A percentile compares a stretch with the other conserved stretches of the same genome.
Conservation (phyloP, 1,140 invertebrate species). For the Bicyclus anynana region DNA sequence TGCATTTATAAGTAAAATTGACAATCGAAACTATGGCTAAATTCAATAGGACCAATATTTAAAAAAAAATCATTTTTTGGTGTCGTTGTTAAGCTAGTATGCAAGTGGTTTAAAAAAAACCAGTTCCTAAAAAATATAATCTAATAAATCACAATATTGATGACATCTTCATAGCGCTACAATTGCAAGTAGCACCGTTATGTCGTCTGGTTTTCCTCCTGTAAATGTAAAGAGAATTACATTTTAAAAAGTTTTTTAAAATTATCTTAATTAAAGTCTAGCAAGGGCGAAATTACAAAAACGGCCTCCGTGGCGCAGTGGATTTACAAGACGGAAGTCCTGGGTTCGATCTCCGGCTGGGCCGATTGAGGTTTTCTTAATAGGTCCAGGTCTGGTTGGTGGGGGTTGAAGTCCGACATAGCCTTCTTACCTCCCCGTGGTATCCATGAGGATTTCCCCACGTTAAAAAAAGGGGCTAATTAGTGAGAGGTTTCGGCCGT, state of each 20-base stretch:
- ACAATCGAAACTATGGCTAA: not conserved
- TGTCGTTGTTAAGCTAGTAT: constrained; percentile 55
- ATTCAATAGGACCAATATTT: constrained; percentile 15
- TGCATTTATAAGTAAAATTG: not conserved
- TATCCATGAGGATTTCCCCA: too few relatives aligned
- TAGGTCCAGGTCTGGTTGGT: too few relatives aligned
- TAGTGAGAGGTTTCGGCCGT: too few relatives aligned
- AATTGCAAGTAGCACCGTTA: constrained; percentile 95
- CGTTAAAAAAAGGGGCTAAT: too few relatives aligned
- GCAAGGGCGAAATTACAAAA: too few relatives aligned
- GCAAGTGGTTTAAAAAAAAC: constrained; percentile 38
- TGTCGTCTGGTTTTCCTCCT: constrained; percentile 98
- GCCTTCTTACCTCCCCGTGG: too few relatives aligned
- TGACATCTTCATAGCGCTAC: constrained; percentile 84
- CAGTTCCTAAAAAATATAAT: constrained; percentile 36
- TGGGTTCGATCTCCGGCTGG: too few relatives aligned
- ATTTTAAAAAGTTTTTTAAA: not conserved
- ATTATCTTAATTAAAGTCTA: too few relatives aligned
- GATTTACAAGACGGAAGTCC: too few relatives aligned
- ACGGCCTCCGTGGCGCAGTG: too few relatives aligned
- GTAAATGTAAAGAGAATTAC: constrained; percentile 51
- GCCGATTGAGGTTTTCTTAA: too few relatives aligned
- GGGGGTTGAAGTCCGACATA: too few relatives aligned
- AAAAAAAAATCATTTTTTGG: constrained; percentile 62
- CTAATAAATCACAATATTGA: constrained; percentile 45